Conservation (phyloP, 2,113 vertebrate species). For the Chionomys nivalis region DNA sequence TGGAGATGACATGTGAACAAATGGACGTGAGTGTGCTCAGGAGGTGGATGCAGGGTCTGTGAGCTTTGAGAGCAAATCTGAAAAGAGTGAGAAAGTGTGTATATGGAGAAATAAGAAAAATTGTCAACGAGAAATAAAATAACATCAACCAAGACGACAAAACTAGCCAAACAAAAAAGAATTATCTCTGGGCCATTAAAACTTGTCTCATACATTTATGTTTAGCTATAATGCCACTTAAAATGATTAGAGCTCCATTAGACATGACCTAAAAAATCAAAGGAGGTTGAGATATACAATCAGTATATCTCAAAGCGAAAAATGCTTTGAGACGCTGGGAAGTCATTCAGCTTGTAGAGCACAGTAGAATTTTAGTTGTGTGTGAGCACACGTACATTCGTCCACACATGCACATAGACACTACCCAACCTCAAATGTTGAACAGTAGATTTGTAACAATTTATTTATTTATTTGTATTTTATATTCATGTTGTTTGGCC, state of each 20-base stretch:
- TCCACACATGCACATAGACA: not conserved
- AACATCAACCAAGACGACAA: not conserved
- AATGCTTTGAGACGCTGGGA: not conserved
- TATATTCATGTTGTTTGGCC: not conserved
- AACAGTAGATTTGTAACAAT: not conserved
- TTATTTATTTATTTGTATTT: not conserved
- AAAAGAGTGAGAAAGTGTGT: not conserved
- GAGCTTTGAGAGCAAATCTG: not conserved
- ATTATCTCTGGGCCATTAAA: not conserved
- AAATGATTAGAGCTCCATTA: conserved; percentile 10
- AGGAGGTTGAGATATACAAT: not conserved
- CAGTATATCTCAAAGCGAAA: not conserved
- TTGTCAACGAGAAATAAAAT: not conserved
- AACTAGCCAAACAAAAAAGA: not conserved
- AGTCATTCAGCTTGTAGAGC: not conserved
- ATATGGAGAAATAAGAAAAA: not conserved
- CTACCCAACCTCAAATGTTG: not conserved
- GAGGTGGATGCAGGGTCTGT: too few species aligned
- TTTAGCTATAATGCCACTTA: not conserved
- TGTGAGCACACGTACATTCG: too few species aligned
- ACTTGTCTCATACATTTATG: not conserved
- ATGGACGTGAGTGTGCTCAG: not conserved
- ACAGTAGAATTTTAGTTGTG: not conserved
- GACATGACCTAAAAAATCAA: not conserved
- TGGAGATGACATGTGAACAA: not conserved